Conservation (phyloP, 2,797 vertebrate genomes). For the Coregonus sp. region DNA sequence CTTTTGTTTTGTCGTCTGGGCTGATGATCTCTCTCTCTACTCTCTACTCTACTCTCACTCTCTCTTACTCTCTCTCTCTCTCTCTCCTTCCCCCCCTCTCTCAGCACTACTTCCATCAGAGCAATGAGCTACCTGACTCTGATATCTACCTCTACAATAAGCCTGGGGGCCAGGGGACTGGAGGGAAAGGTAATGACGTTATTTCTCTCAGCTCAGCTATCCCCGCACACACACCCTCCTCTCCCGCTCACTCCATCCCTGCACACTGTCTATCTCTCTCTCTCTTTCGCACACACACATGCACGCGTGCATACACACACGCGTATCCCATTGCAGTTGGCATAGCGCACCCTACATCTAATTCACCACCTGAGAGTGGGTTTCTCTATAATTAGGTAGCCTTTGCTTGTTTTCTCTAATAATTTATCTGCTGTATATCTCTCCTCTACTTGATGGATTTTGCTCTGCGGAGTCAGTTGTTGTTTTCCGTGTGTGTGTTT, state of each 20-base stretch:
- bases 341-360: too few species aligned
- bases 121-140: conserved; percentile 80
- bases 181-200: conserved; percentile 90
- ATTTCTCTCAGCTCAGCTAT: not conserved
- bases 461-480: not conserved
- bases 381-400: too few species aligned
- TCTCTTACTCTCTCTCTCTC: not conserved
- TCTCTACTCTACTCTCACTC: conserved; percentile 1
- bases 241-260: too few species aligned
- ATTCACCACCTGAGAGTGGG: too few species aligned
- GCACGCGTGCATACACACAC: too few species aligned
- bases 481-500: not conserved
- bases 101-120: conserved; percentile 87
- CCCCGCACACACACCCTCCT: too few species aligned
- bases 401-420: too few species aligned
- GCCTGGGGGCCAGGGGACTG: conserved; percentile 95
- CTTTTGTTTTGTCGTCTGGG: conserved; percentile 18
- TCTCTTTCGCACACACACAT: too few species aligned
- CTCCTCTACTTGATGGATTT: too few species aligned
- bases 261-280: too few species aligned
- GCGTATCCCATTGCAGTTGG: too few species aligned
- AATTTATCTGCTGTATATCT: too few species aligned
- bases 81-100: conserved; percentile 29
- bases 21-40: conserved; percentile 21
- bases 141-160: conserved; percentile 99